Percentiles rank a stretch among this genome's conserved stretches.
These are phyloP conservation scores for Gnatocerus cornutus DNA, from an alignment of 2,888 invertebrate species.

Conservation along the genomic window DNA sequence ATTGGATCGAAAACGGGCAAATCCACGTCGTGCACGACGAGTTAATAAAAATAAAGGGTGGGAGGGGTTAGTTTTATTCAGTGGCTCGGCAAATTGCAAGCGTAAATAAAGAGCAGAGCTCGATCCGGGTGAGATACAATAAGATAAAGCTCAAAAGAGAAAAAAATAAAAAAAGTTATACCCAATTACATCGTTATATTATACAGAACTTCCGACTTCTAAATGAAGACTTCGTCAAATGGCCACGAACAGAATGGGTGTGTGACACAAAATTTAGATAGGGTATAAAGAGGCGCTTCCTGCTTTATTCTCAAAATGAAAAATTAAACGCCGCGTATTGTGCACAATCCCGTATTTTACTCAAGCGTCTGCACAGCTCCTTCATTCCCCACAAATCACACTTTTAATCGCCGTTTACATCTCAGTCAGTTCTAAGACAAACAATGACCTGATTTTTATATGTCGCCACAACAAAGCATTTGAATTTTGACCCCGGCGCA, in stretches of 20 bases:
- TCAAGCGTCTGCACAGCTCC: conserved; percentile 18
- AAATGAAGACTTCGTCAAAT: conserved; percentile 47
- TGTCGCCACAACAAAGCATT: neutral
- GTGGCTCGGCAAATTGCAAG: conserved; percentile 19
- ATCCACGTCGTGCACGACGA: conserved; percentile 24
- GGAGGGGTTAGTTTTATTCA: conserved; percentile 35
- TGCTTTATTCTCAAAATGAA: conserved; percentile 42
- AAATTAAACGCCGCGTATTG: conserved; percentile 45
- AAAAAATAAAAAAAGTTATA: conserved; percentile 44
- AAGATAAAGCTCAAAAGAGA: conserved; percentile 42
- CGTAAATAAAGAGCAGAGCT: conserved; percentile 20
- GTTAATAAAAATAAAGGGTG: conserved; percentile 23
- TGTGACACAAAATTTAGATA: conserved; percentile 48
- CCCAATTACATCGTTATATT: conserved; percentile 49
- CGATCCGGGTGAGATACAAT: conserved; percentile 40
- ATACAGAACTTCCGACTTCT: conserved; percentile 43
- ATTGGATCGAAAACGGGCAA: conserved; percentile 33
- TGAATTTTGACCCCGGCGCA: too few relatives aligned
- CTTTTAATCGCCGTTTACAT: conserved; percentile 39
- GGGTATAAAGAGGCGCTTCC: conserved; percentile 37
- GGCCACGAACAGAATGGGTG: conserved; percentile 44
- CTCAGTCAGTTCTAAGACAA: conserved; percentile 15
- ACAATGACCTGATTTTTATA: conserved; percentile 7
- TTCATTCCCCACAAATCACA: conserved; percentile 40
- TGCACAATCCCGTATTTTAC: conserved; percentile 33